Percentiles rank a stretch among this genome's conserved stretches.
phyloP scores from a whole-genome alignment of 1,140 invertebrate genomes.

The Drosophila malerkotliana region DNA sequence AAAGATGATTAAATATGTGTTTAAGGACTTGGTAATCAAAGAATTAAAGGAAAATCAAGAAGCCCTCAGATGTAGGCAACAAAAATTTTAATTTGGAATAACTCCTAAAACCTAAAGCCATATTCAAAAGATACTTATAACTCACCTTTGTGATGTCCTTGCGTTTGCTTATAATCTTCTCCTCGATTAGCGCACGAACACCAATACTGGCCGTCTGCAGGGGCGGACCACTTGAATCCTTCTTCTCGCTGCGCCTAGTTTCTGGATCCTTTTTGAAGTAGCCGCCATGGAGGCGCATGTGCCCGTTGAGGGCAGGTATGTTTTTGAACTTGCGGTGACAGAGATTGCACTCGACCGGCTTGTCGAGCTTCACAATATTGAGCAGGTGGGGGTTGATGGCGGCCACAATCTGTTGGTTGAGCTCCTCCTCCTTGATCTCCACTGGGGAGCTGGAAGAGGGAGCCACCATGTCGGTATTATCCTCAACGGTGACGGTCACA shows the following conservation, averaged over 20 bases:
- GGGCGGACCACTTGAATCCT: constrained; percentile 91
- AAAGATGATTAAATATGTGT: neutral
- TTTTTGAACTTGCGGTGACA: constrained; percentile 98
- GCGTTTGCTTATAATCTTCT: constrained; percentile 94
- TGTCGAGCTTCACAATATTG: constrained; percentile 86
- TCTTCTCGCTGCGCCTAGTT: constrained; percentile 93
- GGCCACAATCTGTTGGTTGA: constrained; percentile 79
- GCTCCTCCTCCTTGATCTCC: constrained; percentile 74
- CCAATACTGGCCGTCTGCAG: constrained; percentile 94
- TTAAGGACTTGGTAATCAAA: neutral
- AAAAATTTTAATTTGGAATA: neutral
- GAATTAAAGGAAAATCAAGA: neutral
- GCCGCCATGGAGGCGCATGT: constrained; percentile 98
- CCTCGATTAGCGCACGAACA: constrained; percentile 94
- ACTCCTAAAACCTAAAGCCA: too few species aligned
- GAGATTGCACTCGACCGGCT: constrained; percentile 96
- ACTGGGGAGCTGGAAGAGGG: constrained; percentile 57
- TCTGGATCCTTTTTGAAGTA: constrained; percentile 98
- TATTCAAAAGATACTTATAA: neutral
- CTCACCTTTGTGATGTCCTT: constrained; percentile 82
- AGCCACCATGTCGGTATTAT: constrained; percentile 66
- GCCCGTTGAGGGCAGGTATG: constrained; percentile 97
- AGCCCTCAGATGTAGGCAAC: neutral
- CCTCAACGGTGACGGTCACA: constrained; percentile 77
- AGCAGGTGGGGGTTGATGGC: constrained; percentile 80